Evolutionary conservation across 1,140 invertebrate genomes (phyloP).

Genomic region (Sitobion miscanthi): DNA sequence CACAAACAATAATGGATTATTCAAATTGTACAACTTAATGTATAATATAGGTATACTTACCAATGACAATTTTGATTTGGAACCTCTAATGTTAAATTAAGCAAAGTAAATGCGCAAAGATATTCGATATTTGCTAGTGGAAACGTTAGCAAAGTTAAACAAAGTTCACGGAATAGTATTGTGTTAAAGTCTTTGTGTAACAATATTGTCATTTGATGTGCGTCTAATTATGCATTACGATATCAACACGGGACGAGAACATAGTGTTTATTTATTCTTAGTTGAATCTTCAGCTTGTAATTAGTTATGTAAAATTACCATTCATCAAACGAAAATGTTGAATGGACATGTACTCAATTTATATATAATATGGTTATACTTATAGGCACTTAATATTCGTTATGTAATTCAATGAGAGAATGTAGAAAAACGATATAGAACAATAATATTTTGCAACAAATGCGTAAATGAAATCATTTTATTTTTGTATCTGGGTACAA

Average conservation of each 20-base stretch:
- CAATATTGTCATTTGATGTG: background rate
- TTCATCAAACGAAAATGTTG: background rate
- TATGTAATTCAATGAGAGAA: background rate
- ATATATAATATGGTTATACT: background rate
- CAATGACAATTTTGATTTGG: too few relatives aligned
- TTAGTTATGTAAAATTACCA: background rate
- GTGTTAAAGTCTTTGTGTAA: background rate
- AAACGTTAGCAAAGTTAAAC: background rate
- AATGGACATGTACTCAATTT: background rate
- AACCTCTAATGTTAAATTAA: background rate
- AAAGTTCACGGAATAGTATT: background rate
- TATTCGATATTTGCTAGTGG: background rate
- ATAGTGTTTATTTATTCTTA: background rate
- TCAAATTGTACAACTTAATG: background rate
- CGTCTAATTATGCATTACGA: background rate
- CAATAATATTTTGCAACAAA: background rate
- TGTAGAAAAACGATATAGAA: background rate
- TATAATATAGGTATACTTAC: background rate
- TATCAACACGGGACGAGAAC: background rate
- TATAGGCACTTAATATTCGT: background rate
- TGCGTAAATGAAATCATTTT: background rate
- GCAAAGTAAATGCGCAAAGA: background rate
- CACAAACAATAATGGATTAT: background rate
- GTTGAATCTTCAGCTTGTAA: background rate
- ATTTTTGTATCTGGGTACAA: background rate